Evolutionary conservation across 1,140 invertebrate genomes (phyloP).

Genomic region (Anastatus disparis): DNA sequence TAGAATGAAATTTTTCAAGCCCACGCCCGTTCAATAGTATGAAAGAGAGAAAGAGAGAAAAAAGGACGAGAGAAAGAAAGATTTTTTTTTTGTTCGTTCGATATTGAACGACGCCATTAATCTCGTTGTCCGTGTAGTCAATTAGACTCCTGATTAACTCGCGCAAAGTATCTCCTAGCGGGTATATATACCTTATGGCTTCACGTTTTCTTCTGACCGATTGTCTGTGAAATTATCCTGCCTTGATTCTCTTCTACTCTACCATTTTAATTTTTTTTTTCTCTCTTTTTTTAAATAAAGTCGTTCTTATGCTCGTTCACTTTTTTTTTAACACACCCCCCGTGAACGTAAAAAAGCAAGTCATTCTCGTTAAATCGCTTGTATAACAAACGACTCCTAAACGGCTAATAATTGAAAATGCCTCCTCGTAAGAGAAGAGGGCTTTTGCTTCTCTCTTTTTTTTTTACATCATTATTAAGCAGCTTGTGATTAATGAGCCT

Average conservation of each 20-base stretch:
- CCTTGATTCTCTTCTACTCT: slow-evolving; percentile 45
- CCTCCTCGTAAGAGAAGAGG: slow-evolving; percentile 23
- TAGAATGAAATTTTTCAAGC: too few relatives aligned
- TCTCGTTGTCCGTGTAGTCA: slow-evolving; percentile 45
- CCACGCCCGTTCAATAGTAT: background rate
- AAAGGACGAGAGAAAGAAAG: too few relatives aligned
- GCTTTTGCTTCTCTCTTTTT: too few relatives aligned
- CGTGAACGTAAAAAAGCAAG: background rate
- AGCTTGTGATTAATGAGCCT: slow-evolving; percentile 38
- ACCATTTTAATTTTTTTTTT: slow-evolving; percentile 30
- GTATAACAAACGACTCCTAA: slow-evolving; percentile 43
- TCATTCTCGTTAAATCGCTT: slow-evolving; percentile 42
- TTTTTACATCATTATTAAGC: slow-evolving; percentile 42
- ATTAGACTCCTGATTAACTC: slow-evolving; percentile 53
- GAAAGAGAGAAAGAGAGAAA: too few relatives aligned
- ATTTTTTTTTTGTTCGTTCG: too few relatives aligned
- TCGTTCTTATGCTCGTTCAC: too few relatives aligned
- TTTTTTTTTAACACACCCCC: too few relatives aligned
- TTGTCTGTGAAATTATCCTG: slow-evolving; percentile 56
- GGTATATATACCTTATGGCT: too few relatives aligned
- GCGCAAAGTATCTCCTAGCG: slow-evolving; percentile 46
- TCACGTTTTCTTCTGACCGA: too few relatives aligned
- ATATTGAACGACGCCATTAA: slow-evolving; percentile 45
- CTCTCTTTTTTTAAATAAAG: too few relatives aligned
- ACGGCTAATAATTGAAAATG: slow-evolving; percentile 44